Evolutionary conservation across 53 echinoderm and acorn worm species (phyloP).

Genomic region (Henricia sp.): DNA sequence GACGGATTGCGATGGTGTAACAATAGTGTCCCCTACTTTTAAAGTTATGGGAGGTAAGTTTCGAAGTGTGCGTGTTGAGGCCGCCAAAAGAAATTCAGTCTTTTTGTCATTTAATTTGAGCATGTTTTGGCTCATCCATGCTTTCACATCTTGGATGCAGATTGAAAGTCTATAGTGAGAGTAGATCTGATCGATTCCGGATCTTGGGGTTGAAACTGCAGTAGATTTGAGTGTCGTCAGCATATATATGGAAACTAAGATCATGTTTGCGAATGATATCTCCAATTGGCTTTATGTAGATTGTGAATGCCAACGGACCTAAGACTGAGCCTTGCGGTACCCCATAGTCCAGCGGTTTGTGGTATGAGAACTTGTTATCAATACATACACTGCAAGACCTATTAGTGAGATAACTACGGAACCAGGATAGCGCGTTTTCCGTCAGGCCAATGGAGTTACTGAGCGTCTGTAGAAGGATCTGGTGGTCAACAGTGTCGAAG

Average conservation of each 20-base stretch:
- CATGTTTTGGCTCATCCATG: not conserved
- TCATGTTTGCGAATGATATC: too few species aligned
- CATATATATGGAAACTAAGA: too few species aligned
- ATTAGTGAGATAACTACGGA: not conserved
- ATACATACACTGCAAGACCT: conserved; percentile 9
- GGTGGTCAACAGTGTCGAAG: conserved; percentile 9
- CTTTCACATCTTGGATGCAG: too few species aligned
- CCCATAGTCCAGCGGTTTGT: not conserved
- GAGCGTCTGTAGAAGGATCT: conserved; percentile 5
- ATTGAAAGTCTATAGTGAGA: too few species aligned
- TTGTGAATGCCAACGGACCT: too few species aligned
- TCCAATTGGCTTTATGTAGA: too few species aligned
- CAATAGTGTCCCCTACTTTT: conserved; percentile 1
- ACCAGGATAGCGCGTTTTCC: not conserved
- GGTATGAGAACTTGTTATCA: not conserved
- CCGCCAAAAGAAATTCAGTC: too few species aligned
- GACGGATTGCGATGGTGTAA: conserved; percentile 13
- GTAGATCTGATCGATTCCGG: too few species aligned
- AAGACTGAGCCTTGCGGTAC: too few species aligned
- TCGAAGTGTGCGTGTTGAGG: conserved; percentile 7
- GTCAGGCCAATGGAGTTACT: conserved; percentile 4
- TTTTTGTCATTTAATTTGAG: not conserved
- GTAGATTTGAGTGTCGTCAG: too few species aligned
- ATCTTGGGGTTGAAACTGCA: too few species aligned
- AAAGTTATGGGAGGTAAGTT: conserved; percentile 6